These are phyloP conservation scores for Hylyphantes graminicola DNA, from an alignment of 1,140 invertebrate species.

Conservation along the genomic window DNA sequence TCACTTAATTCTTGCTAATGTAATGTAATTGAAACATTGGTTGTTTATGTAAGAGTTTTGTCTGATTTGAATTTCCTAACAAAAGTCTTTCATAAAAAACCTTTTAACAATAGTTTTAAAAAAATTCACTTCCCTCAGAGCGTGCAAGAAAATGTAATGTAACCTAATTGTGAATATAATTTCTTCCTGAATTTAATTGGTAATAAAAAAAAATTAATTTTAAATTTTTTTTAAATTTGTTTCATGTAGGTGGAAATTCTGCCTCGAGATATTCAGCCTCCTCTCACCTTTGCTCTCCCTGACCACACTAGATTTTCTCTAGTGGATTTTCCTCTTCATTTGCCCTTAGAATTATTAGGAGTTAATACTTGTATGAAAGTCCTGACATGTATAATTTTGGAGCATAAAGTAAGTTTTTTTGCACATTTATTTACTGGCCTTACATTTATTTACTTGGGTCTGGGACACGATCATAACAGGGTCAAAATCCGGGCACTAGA, in stretches of 20 bases:
- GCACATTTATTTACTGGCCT: background rate
- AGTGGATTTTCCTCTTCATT: slow-evolving; percentile 97
- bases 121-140: too few species aligned
- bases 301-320: slow-evolving; percentile 92
- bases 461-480: too few species aligned
- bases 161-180: background rate
- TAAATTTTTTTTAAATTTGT: too few species aligned
- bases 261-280: slow-evolving; percentile 85
- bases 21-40: too few species aligned
- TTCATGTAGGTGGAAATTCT: slow-evolving; percentile 81
- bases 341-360: slow-evolving; percentile 95
- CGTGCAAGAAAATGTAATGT: too few species aligned
- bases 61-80: too few species aligned
- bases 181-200: background rate
- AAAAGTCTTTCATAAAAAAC: too few species aligned
- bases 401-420: slow-evolving; percentile 85
- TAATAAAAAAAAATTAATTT: background rate
- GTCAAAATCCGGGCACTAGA: too few species aligned
- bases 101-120: too few species aligned
- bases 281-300: slow-evolving; percentile 91
- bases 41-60: too few species aligned
- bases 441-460: too few species aligned
- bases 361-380: slow-evolving; percentile 98
- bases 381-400: slow-evolving; percentile 92
- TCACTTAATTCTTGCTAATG: too few species aligned